Conservation (phyloP, 2,797 vertebrate genomes). For the Helicolenus hilgendorfi region DNA sequence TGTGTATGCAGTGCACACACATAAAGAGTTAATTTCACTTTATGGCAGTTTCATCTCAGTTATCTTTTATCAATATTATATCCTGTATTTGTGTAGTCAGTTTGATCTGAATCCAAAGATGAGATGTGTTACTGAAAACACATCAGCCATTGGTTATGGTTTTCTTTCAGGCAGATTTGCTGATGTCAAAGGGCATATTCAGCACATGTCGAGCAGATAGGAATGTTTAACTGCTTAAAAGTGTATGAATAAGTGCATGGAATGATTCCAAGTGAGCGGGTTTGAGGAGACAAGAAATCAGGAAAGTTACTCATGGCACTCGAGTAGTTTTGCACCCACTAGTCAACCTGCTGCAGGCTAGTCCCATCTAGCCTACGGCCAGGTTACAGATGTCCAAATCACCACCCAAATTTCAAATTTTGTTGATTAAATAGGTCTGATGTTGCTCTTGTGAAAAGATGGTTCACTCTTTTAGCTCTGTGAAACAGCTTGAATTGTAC, state of each 20-base stretch:
- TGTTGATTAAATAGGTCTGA: neutral
- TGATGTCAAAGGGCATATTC: neutral
- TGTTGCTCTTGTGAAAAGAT: neutral
- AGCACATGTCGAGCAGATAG: neutral
- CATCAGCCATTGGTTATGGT: neutral
- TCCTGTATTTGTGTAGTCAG: neutral
- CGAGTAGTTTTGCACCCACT: neutral
- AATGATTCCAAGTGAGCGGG: neutral
- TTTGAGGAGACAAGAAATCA: neutral
- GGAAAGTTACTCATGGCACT: neutral
- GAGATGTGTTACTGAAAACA: neutral
- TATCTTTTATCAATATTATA: neutral
- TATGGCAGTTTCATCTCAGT: neutral
- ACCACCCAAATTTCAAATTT: neutral
- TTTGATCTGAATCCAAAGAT: neutral
- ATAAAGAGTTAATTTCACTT: neutral
- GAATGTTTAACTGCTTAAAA: neutral
- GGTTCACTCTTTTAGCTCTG: neutral
- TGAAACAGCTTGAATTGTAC: neutral
- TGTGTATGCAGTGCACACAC: neutral
- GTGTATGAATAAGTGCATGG: neutral
- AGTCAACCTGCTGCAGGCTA: slow-evolving; percentile 14
- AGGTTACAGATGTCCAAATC: slow-evolving; percentile 4
- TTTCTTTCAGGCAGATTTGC: neutral
- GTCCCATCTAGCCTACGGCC: neutral